Evolutionary conservation across 2,888 invertebrate genomes (phyloP).

Genomic region (Caenorhabditis zanzibari): DNA sequence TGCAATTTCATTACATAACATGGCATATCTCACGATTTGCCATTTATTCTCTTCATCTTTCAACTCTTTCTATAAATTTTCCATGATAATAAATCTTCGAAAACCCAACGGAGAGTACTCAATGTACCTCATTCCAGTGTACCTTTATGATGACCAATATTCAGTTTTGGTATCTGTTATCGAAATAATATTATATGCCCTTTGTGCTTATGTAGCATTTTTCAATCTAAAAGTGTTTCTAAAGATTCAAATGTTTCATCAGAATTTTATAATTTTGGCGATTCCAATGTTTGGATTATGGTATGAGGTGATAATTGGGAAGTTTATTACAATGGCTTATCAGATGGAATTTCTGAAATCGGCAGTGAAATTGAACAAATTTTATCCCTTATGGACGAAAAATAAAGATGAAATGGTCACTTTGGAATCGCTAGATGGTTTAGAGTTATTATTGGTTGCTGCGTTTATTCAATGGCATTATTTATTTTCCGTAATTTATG

Average conservation of each 20-base stretch:
- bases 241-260: conserved; percentile 42
- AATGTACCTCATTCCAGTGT: conserved; percentile 17
- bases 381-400: conserved; percentile 13
- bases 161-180: neutral
- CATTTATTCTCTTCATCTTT: no score
- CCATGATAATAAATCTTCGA: conserved; percentile 2
- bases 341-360: conserved; percentile 7
- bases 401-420: conserved; percentile 21
- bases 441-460: conserved; percentile 21
- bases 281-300: conserved; percentile 44
- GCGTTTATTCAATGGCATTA: conserved; percentile 44
- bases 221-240: conserved; percentile 10
- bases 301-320: conserved; percentile 38
- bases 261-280: conserved; percentile 36
- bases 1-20: conserved; percentile 6
- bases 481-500: conserved; percentile 26
- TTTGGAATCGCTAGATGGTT: neutral
- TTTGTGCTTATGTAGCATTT: conserved; percentile 21
- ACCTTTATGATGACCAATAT: conserved; percentile 20
- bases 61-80: neutral
- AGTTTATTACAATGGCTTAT: conserved; percentile 40
- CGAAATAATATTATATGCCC: conserved; percentile 9
- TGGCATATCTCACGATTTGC: neutral
- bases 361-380: neutral
- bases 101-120: neutral